Percentiles rank a stretch among this genome's conserved stretches.
phyloP scores from a whole-genome alignment of 2,888 invertebrate genomes.

The Lithophane leautieri region DNA sequence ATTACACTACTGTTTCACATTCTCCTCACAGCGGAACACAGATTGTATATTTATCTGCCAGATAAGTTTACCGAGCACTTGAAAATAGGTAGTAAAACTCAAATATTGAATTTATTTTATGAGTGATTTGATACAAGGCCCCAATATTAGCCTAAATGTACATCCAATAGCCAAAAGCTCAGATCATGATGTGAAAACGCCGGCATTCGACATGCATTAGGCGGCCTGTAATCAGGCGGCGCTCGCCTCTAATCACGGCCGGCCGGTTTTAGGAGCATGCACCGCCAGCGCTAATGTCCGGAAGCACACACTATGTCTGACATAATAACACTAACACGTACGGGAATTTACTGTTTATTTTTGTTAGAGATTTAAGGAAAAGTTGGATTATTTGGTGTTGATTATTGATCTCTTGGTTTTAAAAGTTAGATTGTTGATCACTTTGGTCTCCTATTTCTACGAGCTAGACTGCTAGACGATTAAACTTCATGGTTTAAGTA shows the following conservation, averaged over 20 bases:
- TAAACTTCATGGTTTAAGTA: neutral
- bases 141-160: constrained; percentile 16
- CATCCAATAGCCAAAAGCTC: constrained; percentile 33
- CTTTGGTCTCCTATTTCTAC: neutral
- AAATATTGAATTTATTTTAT: neutral
- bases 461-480: neutral
- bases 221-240: constrained; percentile 74
- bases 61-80: constrained; percentile 2
- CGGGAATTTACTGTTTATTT: constrained; percentile 42
- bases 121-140: constrained; percentile 6
- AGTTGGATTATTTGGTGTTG: neutral
- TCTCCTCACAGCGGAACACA: no score
- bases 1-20: neutral
- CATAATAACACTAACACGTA: constrained; percentile 34
- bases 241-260: constrained; percentile 69
- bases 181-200: constrained; percentile 62
- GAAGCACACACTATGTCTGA: constrained; percentile 50
- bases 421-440: no score
- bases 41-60: neutral
- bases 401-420: no score
- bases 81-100: neutral
- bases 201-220: constrained; percentile 71
- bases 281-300: constrained; percentile 52
- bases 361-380: constrained; percentile 26
- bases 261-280: constrained; percentile 44